Conservation (phyloP, 2,113 vertebrate genomes). For the Ovis aries region DNA sequence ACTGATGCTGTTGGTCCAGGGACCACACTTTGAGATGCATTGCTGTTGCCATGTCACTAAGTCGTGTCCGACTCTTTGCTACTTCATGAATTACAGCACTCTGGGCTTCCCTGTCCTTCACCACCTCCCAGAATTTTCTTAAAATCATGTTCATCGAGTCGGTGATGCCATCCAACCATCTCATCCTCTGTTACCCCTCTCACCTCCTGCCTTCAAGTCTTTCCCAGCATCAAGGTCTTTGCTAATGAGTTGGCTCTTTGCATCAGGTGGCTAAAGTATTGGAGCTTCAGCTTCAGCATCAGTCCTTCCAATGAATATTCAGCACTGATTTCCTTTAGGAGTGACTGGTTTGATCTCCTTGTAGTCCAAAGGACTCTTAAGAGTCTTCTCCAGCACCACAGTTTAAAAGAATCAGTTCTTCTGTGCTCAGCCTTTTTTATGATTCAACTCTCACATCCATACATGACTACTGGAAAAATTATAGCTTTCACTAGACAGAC, state of each 20-base stretch:
- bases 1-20: not conserved
- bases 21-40: not conserved
- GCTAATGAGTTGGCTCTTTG: not conserved
- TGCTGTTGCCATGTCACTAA: not conserved
- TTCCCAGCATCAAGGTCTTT: not conserved
- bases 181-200: not conserved
- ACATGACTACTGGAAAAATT: not conserved
- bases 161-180: not conserved
- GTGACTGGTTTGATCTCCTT: not conserved
- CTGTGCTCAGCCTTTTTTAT: not conserved
- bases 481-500: not conserved
- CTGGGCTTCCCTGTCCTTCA: not conserved
- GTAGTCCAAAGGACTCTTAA: not conserved
- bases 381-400: not conserved
- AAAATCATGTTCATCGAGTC: not conserved
- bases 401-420: not conserved
- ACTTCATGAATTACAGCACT: not conserved
- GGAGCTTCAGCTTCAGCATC: not conserved
- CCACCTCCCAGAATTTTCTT: not conserved
- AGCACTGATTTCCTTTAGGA: not conserved
- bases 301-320: not conserved
- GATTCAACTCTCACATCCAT: not conserved
- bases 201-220: not conserved
- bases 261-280: not conserved
- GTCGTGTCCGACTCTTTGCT: not conserved